phyloP scores from a whole-genome alignment of 2,888 invertebrate species.

The Amorpha juglandis region DNA sequence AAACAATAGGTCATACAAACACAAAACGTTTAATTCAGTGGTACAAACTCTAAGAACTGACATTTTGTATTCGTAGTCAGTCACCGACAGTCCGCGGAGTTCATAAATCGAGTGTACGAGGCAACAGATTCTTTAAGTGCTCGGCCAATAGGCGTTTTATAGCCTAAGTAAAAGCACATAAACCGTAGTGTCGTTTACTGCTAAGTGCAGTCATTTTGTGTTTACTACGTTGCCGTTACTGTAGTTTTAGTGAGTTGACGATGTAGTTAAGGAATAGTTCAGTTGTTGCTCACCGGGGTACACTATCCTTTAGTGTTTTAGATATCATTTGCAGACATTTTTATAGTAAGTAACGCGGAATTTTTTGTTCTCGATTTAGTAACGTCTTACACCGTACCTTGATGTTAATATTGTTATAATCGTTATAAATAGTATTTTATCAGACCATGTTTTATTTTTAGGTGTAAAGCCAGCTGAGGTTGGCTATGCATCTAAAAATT shows the following conservation, averaged over 20 bases:
- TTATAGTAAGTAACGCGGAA: neutral
- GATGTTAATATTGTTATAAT: no score
- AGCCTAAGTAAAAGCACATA: conserved; percentile 43
- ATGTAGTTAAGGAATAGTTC: conserved; percentile 20
- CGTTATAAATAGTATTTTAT: no score
- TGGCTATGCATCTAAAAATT: no score
- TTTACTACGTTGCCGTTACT: conserved; percentile 29
- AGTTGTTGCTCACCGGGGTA: conserved; percentile 23
- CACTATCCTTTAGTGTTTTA: conserved; percentile 24
- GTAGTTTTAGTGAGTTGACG: conserved; percentile 19
- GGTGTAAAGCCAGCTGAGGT: no score
- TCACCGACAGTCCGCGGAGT: neutral
- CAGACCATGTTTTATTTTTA: no score
- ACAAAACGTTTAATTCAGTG: neutral
- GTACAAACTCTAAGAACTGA: neutral
- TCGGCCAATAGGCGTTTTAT: conserved; percentile 38
- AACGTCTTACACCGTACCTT: neutral
- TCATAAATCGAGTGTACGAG: conserved; percentile 24
- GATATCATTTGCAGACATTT: conserved; percentile 11
- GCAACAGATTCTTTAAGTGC: conserved; percentile 43
- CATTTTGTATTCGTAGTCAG: neutral
- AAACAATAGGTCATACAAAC: neutral
- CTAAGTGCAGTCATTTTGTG: conserved; percentile 48
- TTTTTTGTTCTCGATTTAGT: neutral
- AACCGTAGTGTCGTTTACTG: conserved; percentile 40